A percentile compares a stretch with the other conserved stretches of the same genome.
Conservation (phyloP, 2,888 invertebrate genomes). For the Nomada fabriciana region DNA sequence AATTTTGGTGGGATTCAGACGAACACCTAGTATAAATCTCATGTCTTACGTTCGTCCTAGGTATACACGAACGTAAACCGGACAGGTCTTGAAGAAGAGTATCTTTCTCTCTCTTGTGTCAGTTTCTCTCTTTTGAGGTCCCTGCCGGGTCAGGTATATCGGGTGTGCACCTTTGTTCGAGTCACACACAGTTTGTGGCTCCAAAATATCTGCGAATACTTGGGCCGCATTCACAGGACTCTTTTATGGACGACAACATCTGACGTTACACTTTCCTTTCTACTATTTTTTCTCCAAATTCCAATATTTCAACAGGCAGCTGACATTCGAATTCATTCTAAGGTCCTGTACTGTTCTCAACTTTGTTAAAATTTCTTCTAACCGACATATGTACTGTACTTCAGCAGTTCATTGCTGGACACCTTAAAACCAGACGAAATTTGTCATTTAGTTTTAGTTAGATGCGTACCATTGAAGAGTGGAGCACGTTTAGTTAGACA, state of each 20-base stretch:
- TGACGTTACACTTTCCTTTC: too few relatives aligned
- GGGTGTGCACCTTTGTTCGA: slow-evolving; percentile 53
- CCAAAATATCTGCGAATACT: slow-evolving; percentile 17
- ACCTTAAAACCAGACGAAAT: too few relatives aligned
- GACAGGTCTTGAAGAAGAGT: slow-evolving; percentile 46
- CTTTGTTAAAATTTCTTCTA: too few relatives aligned
- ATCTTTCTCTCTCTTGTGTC: slow-evolving; percentile 32
- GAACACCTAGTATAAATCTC: slow-evolving; percentile 29
- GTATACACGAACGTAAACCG: slow-evolving; percentile 35
- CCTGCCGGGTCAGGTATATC: slow-evolving; percentile 62
- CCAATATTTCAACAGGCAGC: too few relatives aligned
- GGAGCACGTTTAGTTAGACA: neutral
- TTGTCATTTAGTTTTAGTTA: too few relatives aligned
- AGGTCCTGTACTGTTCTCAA: too few relatives aligned
- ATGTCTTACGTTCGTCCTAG: slow-evolving; percentile 19
- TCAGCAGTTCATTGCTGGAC: too few relatives aligned
- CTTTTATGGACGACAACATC: neutral
- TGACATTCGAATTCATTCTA: too few relatives aligned
- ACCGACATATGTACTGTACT: too few relatives aligned
- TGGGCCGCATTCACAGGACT: neutral
- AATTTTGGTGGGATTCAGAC: too few relatives aligned
- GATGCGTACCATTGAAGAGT: neutral
- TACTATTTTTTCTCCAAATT: too few relatives aligned
- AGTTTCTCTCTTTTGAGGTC: slow-evolving; percentile 37
- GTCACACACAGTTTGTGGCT: neutral